These are phyloP conservation scores for Aelia acuminata DNA, from an alignment of 2,888 invertebrate genomes.

Conservation along the genomic window DNA sequence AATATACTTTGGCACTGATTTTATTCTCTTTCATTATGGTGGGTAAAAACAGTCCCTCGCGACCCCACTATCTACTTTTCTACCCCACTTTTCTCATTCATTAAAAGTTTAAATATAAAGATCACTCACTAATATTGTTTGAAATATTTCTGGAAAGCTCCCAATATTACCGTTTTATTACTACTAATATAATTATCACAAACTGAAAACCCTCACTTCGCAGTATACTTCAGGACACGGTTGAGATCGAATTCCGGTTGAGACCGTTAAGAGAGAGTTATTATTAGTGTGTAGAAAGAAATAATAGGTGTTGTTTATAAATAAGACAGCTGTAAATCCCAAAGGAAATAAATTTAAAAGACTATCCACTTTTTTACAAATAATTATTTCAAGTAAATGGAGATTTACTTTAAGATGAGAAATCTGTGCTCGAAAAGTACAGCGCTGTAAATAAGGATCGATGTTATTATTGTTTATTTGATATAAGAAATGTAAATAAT, in stretches of 20 bases:
- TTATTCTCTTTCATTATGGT: background rate
- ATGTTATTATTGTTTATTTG: background rate
- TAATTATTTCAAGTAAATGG: background rate
- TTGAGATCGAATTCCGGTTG: background rate
- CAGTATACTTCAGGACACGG: background rate
- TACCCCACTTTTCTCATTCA: too few relatives aligned
- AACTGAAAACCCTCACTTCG: background rate
- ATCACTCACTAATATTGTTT: too few relatives aligned
- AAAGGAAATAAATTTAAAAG: constrained; percentile 27
- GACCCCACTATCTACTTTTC: background rate
- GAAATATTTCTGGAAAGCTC: too few relatives aligned
- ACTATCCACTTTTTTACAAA: background rate
- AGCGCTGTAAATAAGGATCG: background rate
- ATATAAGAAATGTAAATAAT: background rate
- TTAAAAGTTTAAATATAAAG: too few relatives aligned
- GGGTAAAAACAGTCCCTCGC: background rate
- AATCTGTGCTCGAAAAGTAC: background rate
- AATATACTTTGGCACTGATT: background rate
- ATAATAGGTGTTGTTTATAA: background rate
- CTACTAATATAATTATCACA: background rate
- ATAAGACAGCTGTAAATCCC: background rate
- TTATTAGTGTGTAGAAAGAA: background rate
- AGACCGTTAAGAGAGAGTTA: too few relatives aligned
- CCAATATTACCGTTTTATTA: too few relatives aligned
- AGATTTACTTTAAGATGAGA: too few relatives aligned